A percentile compares a stretch with the other conserved stretches of the same genome.
phyloP scores from a whole-genome alignment of 2,888 invertebrate genomes.

The Dicranocentrus wangi region DNA sequence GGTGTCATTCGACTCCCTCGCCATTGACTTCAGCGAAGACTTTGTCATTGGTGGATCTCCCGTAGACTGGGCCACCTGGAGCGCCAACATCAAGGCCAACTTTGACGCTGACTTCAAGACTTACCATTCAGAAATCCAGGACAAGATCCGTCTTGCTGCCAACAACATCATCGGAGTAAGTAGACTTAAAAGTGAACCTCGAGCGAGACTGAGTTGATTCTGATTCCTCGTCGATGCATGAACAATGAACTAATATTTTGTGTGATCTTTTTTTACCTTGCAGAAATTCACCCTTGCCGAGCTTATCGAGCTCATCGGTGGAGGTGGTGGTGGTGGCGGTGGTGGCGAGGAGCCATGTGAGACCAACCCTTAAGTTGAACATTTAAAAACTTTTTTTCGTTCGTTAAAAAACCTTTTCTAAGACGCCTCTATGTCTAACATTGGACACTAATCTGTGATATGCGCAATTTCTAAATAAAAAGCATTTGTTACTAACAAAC shows the following conservation, averaged over 20 bases:
- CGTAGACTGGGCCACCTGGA: conserved; percentile 43
- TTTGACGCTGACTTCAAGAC: conserved; percentile 60
- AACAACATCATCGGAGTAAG: conserved; percentile 57
- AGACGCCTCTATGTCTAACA: too few species aligned
- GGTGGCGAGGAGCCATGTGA: conserved; percentile 21
- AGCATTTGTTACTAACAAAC: too few species aligned
- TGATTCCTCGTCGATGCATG: too few species aligned
- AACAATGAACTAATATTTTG: background rate
- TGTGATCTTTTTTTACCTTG: too few species aligned
- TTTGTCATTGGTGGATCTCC: conserved; percentile 33
- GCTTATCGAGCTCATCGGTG: conserved; percentile 57
- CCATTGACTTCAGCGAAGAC: conserved; percentile 37
- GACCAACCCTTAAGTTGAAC: too few species aligned
- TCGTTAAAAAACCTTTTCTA: too few species aligned
- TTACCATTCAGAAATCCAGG: conserved; percentile 15
- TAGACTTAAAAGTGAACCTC: too few species aligned
- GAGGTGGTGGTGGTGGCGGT: conserved; percentile 50
- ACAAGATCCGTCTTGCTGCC: conserved; percentile 54
- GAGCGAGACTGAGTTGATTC: too few species aligned
- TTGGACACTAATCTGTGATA: too few species aligned
- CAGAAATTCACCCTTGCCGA: conserved; percentile 53
- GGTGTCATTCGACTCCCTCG: conserved; percentile 38
- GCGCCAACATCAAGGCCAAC: conserved; percentile 43
- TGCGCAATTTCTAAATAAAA: too few species aligned
- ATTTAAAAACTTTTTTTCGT: too few species aligned